Evolutionary conservation across 2,888 invertebrate genomes (phyloP).

Genomic region (Ennomos quercinarius): DNA sequence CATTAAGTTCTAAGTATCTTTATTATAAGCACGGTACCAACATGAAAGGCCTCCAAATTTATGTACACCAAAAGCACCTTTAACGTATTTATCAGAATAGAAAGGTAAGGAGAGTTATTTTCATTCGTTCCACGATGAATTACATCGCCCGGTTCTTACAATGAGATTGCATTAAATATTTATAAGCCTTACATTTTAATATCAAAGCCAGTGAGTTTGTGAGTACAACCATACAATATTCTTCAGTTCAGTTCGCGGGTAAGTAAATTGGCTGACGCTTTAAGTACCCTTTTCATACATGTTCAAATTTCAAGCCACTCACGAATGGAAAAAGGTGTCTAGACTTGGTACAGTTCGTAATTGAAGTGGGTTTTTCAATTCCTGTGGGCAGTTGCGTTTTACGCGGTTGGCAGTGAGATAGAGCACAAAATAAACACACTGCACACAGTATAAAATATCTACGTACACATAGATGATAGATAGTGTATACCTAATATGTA

Average conservation of each 20-base stretch:
- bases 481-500: too few relatives aligned
- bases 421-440: too few relatives aligned
- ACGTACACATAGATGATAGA: too few relatives aligned
- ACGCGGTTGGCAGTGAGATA: neutral
- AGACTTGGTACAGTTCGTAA: slow-evolving; percentile 16
- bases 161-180: slow-evolving; percentile 73
- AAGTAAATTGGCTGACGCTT: slow-evolving; percentile 38
- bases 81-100: slow-evolving; percentile 38
- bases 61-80: slow-evolving; percentile 15
- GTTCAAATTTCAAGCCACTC: slow-evolving; percentile 24
- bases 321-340: slow-evolving; percentile 30
- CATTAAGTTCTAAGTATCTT: neutral
- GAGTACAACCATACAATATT: slow-evolving; percentile 60
- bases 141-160: slow-evolving; percentile 57
- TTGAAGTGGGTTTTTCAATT: slow-evolving; percentile 23
- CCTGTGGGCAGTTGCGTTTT: slow-evolving; percentile 18
- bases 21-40: neutral
- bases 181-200: slow-evolving; percentile 71
- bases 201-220: slow-evolving; percentile 57
- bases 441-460: too few relatives aligned
- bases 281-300: slow-evolving; percentile 37
- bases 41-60: slow-evolving; percentile 12
- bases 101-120: slow-evolving; percentile 25
- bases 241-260: slow-evolving; percentile 42
- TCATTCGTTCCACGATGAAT: slow-evolving; percentile 47